Conservation (phyloP, 1,140 invertebrate species). For the Pogonus chalceus region DNA sequence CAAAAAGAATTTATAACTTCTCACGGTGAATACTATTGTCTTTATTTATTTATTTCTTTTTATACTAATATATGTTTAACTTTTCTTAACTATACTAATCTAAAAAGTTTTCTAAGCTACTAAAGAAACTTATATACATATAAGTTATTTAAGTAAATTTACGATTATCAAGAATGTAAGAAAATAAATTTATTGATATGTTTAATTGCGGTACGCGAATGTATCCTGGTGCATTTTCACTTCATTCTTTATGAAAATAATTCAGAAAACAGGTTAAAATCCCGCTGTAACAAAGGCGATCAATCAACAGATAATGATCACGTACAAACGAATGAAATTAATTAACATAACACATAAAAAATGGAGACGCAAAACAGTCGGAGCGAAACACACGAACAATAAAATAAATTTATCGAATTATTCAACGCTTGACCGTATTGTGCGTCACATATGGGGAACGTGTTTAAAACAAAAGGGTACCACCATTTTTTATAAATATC, state of each 20-base stretch:
- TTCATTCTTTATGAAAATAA: constrained; percentile 6
- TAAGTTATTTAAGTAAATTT: too few relatives aligned
- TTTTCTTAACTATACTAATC: not conserved
- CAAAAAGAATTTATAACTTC: not conserved
- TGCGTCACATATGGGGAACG: not conserved
- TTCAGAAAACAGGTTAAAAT: not conserved
- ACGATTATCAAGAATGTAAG: too few relatives aligned
- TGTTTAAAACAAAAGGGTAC: too few relatives aligned
- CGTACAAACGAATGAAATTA: not conserved
- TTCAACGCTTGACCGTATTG: not conserved
- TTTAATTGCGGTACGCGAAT: too few relatives aligned
- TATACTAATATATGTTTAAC: not conserved
- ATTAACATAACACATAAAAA: constrained; percentile 8
- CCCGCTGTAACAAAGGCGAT: not conserved
- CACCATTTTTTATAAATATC: too few relatives aligned
- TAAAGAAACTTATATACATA: too few relatives aligned
- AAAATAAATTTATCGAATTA: constrained; percentile 8
- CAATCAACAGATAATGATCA: constrained; percentile 3
- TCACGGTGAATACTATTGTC: not conserved
- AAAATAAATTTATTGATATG: too few relatives aligned
- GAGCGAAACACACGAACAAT: constrained; percentile 4
- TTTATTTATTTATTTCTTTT: not conserved
- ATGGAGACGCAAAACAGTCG: not conserved
- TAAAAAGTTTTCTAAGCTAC: too few relatives aligned
- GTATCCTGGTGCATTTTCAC: not conserved